phyloP scores from a whole-genome alignment of 2,113 vertebrate genomes.

The Hippocampus barbouri region DNA sequence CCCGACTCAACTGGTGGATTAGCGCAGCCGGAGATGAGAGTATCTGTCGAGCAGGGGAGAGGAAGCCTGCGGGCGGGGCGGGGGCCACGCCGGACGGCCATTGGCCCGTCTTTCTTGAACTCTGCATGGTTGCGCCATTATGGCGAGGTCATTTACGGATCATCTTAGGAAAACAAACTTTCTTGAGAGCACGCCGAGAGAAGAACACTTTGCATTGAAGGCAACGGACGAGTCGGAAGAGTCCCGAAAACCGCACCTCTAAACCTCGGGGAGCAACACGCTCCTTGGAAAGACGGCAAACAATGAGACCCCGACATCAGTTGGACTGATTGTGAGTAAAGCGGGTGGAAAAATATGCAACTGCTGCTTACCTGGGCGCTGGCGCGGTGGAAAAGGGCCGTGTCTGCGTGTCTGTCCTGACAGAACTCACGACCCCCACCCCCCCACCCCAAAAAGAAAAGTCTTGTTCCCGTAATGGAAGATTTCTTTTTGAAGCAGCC shows the following conservation, averaged over 20 bases:
- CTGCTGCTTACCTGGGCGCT: too few relatives aligned
- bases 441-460: too few relatives aligned
- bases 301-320: too few relatives aligned
- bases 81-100: constrained; percentile 58
- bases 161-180: not conserved
- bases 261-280: not conserved
- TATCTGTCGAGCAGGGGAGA: constrained; percentile 32
- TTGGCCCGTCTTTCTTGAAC: constrained; percentile 15
- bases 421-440: too few relatives aligned
- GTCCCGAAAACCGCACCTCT: not conserved
- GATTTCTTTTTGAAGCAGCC: too few relatives aligned
- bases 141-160: not conserved
- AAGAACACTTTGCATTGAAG: not conserved
- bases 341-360: too few relatives aligned
- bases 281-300: too few relatives aligned
- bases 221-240: not conserved
- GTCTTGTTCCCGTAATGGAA: too few relatives aligned
- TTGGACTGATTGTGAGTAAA: not conserved
- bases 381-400: too few relatives aligned
- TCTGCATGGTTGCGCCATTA: not conserved
- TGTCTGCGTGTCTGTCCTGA: too few relatives aligned
- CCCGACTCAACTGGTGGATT: constrained; percentile 67
- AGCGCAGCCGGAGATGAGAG: constrained; percentile 65
- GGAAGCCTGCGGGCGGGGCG: constrained; percentile 31
- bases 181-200: not conserved